Evolutionary conservation across 2,797 vertebrate genomes (phyloP), one percentile per base, ranked within the genome.

Genomic region (Pipistrellus pipistrellus): DNA sequence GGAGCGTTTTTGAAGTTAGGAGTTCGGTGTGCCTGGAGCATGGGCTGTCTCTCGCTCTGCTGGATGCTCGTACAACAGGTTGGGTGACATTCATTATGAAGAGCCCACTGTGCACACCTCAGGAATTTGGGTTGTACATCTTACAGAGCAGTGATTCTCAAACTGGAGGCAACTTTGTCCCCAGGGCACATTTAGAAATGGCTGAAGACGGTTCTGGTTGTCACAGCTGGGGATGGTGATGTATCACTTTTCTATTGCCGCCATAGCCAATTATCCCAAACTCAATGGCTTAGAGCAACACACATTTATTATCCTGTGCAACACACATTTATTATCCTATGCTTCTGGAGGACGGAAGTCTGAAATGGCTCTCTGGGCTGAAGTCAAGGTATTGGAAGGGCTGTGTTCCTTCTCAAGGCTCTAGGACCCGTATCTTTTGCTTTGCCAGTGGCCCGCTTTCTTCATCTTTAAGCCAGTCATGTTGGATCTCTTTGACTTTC

Each of bases 401-500:
- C 41, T 59, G 2, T 41, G 9, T 69, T 90, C 83, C 72, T 88
- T 88, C 55, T 57, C 38, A 82, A 83, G 51, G 32, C 32, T 77
- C 41, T 66, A 59, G 32, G 17, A 7, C 78, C 57, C 21, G 25
- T 53, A 93, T 44, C 14, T 13, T 64, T 76, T 41, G 25, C 51
- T 83, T 90, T 73, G 38, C 38, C 57, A 83, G 25, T 44, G 66
- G n/a, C 30, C 23, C 12, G 13, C 3, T 64, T 59, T 46, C 25
- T 87, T 83, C 69, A 44, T 86, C 57, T 41, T 86, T 48, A 90
- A 93, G 57, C 32, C 23, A 83, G 57, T 68, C 11, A 23, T 57
- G 48, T 87, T 55, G 44, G 32, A 44, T 88, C 62, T 51, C 78
- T 73, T 46, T 93, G 17, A 72, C 41, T 17, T 59, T 84, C 57